These are phyloP conservation scores for Rhabdornis inornatus DNA, from an alignment of 2,113 vertebrate genomes.

Conservation along the genomic window DNA sequence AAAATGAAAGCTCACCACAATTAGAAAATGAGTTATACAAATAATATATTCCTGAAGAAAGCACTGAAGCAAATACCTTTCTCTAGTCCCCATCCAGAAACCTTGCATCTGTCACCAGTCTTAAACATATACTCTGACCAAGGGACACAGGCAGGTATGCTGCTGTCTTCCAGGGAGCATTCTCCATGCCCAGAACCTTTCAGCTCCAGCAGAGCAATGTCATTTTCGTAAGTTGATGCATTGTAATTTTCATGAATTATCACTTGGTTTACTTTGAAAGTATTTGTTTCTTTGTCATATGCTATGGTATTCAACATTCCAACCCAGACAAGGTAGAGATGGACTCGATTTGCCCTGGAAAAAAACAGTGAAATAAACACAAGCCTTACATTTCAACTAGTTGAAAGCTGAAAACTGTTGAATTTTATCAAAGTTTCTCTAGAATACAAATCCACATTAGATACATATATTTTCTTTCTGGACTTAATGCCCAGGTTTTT, in stretches of 20 bases:
- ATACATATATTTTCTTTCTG: neutral
- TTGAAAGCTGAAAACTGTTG: neutral
- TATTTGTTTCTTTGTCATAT: neutral
- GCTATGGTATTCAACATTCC: constrained; percentile 70
- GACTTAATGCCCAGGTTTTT: neutral
- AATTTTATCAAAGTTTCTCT: neutral
- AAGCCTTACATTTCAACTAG: neutral
- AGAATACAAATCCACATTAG: neutral
- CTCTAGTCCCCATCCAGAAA: constrained; percentile 91
- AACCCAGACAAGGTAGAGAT: constrained; percentile 77
- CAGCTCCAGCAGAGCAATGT: constrained; percentile 89
- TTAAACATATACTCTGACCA: constrained; percentile 86
- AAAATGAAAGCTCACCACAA: neutral
- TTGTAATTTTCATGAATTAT: constrained; percentile 81
- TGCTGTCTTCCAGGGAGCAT: constrained; percentile 61
- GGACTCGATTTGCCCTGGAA: constrained; percentile 65
- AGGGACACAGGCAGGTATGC: constrained; percentile 82
- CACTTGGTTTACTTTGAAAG: constrained; percentile 65
- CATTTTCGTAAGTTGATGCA: constrained; percentile 81
- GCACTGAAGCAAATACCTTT: constrained; percentile 69
- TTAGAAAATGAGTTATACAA: neutral
- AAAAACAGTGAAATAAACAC: neutral
- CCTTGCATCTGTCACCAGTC: constrained; percentile 78
- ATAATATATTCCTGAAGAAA: neutral
- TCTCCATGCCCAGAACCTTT: neutral